phyloP scores from a whole-genome alignment of 2,113 vertebrate species.

The Neomonachus schauinslandi region DNA sequence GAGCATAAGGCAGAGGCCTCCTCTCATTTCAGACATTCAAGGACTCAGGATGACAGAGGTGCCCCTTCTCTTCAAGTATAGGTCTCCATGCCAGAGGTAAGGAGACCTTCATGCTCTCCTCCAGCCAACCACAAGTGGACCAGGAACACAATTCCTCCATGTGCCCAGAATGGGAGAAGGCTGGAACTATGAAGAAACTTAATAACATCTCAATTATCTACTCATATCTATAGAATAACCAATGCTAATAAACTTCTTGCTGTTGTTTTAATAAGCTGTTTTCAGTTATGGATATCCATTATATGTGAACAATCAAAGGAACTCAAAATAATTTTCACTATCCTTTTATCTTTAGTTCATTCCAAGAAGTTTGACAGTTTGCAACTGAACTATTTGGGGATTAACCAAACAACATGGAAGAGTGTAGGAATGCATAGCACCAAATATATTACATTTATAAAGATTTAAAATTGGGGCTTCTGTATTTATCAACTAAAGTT shows the following conservation, averaged over 20 bases:
- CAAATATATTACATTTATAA: neutral
- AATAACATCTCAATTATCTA: neutral
- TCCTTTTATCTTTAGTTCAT: neutral
- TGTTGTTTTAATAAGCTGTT: neutral
- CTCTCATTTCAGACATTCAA: neutral
- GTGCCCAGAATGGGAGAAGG: neutral
- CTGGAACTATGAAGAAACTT: neutral
- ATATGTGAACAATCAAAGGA: neutral
- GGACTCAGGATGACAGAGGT: neutral
- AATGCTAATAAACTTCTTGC: neutral
- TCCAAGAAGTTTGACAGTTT: neutral
- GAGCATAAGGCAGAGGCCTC: fast-evolving
- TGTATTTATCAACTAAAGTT: neutral
- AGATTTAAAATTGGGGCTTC: neutral
- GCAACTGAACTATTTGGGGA: neutral
- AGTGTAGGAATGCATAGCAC: neutral
- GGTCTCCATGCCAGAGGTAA: neutral
- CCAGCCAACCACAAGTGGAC: neutral
- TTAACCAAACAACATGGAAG: neutral
- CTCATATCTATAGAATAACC: neutral
- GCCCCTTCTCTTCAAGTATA: neutral
- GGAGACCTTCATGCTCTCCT: neutral
- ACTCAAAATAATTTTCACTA: neutral
- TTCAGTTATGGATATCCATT: neutral
- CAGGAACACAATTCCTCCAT: neutral